Percentiles rank a stretch among this genome's conserved stretches.
These are phyloP conservation scores for Eucera pruinosa DNA, from an alignment of 2,888 invertebrate species.

Conservation along the genomic window DNA sequence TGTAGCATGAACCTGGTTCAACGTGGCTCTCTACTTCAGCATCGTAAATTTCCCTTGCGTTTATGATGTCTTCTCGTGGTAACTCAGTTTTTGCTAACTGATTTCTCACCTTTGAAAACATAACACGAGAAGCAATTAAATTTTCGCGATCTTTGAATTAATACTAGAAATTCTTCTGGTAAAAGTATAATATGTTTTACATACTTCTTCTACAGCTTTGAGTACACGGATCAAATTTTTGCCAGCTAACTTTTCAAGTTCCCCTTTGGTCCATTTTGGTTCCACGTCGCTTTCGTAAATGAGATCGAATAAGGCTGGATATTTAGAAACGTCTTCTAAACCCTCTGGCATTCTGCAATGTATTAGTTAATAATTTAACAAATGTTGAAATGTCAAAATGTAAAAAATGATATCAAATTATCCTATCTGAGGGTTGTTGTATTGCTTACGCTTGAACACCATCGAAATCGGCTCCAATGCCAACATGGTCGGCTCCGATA, in stretches of 20 bases:
- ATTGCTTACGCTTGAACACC: constrained; percentile 82
- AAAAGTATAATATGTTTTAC: constrained; percentile 18
- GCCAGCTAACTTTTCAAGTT: constrained; percentile 85
- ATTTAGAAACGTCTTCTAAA: constrained; percentile 85
- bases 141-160: neutral
- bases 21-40: constrained; percentile 67
- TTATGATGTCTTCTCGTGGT: constrained; percentile 73
- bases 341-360: constrained; percentile 83
- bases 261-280: constrained; percentile 83
- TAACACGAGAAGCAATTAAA: neutral
- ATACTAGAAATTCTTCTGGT: neutral
- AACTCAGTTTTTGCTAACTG: constrained; percentile 53
- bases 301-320: constrained; percentile 85
- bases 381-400: too few relatives aligned
- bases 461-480: constrained; percentile 86
- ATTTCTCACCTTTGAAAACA: constrained; percentile 71
- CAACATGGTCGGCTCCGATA: constrained; percentile 85
- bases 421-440: too few relatives aligned
- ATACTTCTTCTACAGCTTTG: constrained; percentile 79
- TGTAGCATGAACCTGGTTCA: constrained; percentile 74
- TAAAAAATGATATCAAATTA: too few relatives aligned
- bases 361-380: neutral
- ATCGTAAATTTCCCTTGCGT: constrained; percentile 66
- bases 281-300: constrained; percentile 75
- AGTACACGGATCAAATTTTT: constrained; percentile 85